Conservation (phyloP, 1,140 invertebrate species). For the Lanistes nyassanus region DNA sequence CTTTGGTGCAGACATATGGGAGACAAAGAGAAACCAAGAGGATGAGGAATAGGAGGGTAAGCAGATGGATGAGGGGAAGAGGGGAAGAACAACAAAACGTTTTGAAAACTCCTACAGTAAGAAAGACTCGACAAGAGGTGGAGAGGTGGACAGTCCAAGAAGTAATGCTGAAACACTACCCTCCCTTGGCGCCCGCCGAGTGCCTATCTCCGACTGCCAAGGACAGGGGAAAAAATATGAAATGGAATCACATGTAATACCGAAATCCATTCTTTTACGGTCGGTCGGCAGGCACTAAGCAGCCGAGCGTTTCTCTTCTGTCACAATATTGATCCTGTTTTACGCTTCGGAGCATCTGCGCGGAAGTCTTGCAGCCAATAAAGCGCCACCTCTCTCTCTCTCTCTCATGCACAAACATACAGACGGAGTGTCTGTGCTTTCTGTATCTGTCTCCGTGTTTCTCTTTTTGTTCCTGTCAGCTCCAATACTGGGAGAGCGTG, state of each 20-base stretch:
- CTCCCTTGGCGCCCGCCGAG: too few relatives aligned
- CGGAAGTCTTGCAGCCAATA: too few relatives aligned
- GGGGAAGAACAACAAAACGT: not conserved
- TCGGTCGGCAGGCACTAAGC: too few relatives aligned
- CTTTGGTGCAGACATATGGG: not conserved
- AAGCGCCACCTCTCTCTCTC: too few relatives aligned
- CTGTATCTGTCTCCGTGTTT: too few relatives aligned
- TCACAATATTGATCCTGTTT: too few relatives aligned
- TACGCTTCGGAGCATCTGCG: too few relatives aligned
- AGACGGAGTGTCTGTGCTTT: too few relatives aligned
- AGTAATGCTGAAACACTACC: not conserved
- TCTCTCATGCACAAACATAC: too few relatives aligned
- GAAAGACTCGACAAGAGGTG: constrained; percentile 9
- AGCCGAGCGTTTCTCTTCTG: too few relatives aligned
- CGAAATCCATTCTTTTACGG: too few relatives aligned
- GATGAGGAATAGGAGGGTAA: not conserved
- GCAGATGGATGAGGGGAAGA: not conserved
- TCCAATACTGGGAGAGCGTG: not conserved
- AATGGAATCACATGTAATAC: not conserved
- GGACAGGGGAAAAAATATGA: not conserved
- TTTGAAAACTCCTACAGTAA: not conserved
- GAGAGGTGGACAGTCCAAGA: not conserved
- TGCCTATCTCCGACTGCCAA: not conserved
- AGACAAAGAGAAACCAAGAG: not conserved
- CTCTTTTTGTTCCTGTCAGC: not conserved